Percentiles rank a stretch among this genome's conserved stretches.
These are phyloP conservation scores for Paralichthys olivaceus DNA, from an alignment of 2,113 vertebrate species.

Conservation along the genomic window DNA sequence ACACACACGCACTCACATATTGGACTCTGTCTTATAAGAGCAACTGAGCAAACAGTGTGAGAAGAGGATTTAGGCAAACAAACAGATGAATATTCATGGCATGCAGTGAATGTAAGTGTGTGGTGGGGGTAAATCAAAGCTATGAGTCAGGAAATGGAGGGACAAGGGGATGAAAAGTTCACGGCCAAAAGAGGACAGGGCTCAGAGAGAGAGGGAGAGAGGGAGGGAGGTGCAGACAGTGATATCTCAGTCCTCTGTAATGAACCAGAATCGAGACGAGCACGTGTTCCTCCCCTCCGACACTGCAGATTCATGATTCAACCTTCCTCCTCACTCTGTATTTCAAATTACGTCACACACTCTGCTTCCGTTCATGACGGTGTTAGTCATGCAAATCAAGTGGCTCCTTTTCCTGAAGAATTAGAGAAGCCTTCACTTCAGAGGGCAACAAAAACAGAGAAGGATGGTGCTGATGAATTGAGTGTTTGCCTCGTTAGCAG, in stretches of 20 bases:
- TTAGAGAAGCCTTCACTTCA: neutral
- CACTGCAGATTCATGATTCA: constrained; percentile 35
- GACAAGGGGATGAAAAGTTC: constrained; percentile 28
- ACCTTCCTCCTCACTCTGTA: constrained; percentile 1
- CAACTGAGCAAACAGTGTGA: constrained; percentile 24
- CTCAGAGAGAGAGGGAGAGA: neutral
- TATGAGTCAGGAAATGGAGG: constrained; percentile 32
- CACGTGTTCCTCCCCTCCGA: constrained; percentile 4
- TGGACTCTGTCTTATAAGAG: constrained; percentile 16
- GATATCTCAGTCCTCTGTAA: constrained; percentile 21
- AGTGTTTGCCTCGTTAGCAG: neutral
- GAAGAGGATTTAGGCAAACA: constrained; percentile 37
- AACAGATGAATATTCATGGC: constrained; percentile 46
- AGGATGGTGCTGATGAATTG: no score
- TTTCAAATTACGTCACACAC: constrained; percentile 35
- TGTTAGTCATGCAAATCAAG: constrained; percentile 13
- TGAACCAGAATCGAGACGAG: constrained; percentile 20
- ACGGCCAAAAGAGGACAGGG: constrained; percentile 35
- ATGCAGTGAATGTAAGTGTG: neutral
- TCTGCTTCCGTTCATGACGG: constrained; percentile 16
- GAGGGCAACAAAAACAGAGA: no score
- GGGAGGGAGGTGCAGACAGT: constrained; percentile 19
- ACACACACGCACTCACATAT: constrained; percentile 34
- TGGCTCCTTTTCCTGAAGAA: neutral
- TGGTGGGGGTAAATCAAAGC: constrained; percentile 38